A percentile compares a stretch with the other conserved stretches of the same genome.
phyloP scores from a whole-genome alignment of 2,113 vertebrate species.

The Struthio camelus region DNA sequence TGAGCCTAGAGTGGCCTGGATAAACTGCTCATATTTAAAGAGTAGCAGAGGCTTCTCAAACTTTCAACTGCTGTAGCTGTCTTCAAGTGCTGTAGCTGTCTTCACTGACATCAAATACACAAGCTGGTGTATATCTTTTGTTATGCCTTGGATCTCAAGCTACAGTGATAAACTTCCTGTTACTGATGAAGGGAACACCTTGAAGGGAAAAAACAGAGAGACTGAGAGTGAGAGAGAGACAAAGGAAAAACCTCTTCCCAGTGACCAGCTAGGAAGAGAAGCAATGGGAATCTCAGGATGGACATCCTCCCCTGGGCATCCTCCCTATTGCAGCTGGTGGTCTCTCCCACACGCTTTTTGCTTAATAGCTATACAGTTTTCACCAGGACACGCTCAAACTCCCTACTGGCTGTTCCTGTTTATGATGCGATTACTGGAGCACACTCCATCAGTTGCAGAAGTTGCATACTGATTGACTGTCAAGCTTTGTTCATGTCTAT shows the following conservation, averaged over 20 bases:
- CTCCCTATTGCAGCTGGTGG: not conserved
- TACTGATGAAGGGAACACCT: not conserved
- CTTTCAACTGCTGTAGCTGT: not conserved
- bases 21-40: not conserved
- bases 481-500: not conserved
- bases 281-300: not conserved
- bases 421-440: not conserved
- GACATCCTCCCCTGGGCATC: not conserved
- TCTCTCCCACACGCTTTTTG: not conserved
- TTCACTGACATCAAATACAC: not conserved
- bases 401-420: not conserved
- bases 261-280: not conserved
- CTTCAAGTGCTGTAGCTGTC: not conserved
- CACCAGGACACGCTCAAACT: not conserved
- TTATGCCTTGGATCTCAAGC: not conserved
- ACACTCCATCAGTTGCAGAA: not conserved
- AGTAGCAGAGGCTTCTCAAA: not conserved
- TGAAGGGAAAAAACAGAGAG: rapidly evolving
- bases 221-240: not conserved
- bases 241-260: not conserved
- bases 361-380: not conserved
- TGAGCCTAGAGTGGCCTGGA: not conserved
- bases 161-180: not conserved
- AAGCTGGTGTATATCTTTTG: not conserved
- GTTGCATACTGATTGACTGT: not conserved